Evolutionary conservation across 2,797 vertebrate species (phyloP), one percentile per base, ranked within the genome.

Genomic region (Cuculus canorus): DNA sequence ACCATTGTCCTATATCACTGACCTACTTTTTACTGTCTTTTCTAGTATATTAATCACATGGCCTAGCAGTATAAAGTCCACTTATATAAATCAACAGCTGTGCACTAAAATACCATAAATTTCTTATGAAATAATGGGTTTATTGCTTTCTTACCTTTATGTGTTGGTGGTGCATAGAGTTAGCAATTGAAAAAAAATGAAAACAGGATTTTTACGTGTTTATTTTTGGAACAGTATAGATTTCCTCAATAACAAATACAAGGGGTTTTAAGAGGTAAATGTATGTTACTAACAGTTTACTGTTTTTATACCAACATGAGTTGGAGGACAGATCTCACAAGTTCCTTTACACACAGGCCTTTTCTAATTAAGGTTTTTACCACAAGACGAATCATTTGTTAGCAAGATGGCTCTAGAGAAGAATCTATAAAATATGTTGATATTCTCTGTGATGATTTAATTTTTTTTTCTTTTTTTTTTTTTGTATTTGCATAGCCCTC

Each of bases 11-110:
- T 78, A 1, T 61, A 81, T 79, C 30, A 50, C 47, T 94, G 84
- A 83, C 82, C 91, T 95, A 88, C 66, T 96, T 96, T 82, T 86
- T 77, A 73, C 22, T 21, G 81, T 87, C 43, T 95, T 93, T 90
- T 75, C 64, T 93, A 30, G 4, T 86, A 35, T 76, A 84, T 93
- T 94, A 93, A 68, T 92, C 23, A 30, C 6, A 4, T 79, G 93
- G 61, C 73, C 59, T 86, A 73, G 77, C 70, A 93, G 17, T 66
- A 45, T 32, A 28, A 94, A 90, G 52, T 85, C 83, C n/a, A 43
- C 56, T 87, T 82, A 57, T 0, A 86, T 91, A 88, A 93, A 93
- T 75, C 54, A 96, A 68, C 59, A 94, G 24, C 39, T 84, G 22
- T 43, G 27, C 22, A 61, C 61, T 61, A 68, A 95, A 78, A 35